Base-by-base conservation (phyloP, 2,888 invertebrate genomes). In the Athripsodes cinereus region DNA sequence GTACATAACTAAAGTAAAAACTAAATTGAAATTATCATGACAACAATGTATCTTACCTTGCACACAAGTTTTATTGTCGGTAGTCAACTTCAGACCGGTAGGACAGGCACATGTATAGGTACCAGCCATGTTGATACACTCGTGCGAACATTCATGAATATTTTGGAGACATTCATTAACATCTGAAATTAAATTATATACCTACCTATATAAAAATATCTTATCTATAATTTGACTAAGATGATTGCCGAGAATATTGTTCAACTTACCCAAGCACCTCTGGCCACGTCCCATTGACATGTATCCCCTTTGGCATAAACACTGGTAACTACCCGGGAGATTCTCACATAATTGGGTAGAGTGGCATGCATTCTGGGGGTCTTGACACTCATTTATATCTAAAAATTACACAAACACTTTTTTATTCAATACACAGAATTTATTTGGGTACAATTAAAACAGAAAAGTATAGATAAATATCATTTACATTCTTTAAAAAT, bases 321-420 rank as follows among this genome's bases (percentile, higher is more conserved):
- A 86, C 63, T 76, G 75, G 69, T 83, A 85, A 1, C 76, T 80
- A 31, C 85, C 84, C 49, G 73, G 69, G 1, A 77, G 71, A 71
- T 86, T 86, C 64, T 72, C 78, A 67, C 86, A 86, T 61, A 71
- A 69, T 69, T 75, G 79, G 31, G 81, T 81, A 65, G 74, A 71
- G 66, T 81, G 81, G 66, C 85, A 86, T 70, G 74, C 63, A 67
- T 74, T 74, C 65, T 67, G 65, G 64, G 70, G 64, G 66, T 72
- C 67, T 19, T 66, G 47, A 64, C 85, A 85, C 67, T 85, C 85
- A 70, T 86, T 81, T 31, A 85, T 74, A 67, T 85, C 86, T 84
- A 69, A 0, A 67, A 40, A 35, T n/a, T 13, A 40, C 3, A 40
- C 5, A 8, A 40, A 40, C 10, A 26, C 10, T 26, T 26, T n/a